Conservation (phyloP, 2,113 vertebrate species). For the Poeciliopsis prolifica region DNA sequence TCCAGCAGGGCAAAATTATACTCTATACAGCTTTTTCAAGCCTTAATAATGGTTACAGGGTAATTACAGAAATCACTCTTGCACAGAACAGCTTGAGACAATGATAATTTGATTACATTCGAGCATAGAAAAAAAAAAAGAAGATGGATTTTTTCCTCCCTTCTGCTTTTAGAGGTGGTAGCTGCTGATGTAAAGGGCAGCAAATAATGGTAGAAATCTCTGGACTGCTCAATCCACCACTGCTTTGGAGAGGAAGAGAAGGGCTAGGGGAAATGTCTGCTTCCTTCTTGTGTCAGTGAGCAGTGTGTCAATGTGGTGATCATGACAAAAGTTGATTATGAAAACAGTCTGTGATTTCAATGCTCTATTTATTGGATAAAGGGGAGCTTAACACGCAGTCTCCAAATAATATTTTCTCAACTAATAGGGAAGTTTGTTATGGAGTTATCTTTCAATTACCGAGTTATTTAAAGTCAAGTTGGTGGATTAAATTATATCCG, state of each 20-base stretch:
- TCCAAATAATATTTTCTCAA: constrained; percentile 29
- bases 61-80: constrained; percentile 44
- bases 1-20: constrained; percentile 10
- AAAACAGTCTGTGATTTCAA: constrained; percentile 33
- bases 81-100: constrained; percentile 12
- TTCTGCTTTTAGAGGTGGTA: constrained; percentile 45
- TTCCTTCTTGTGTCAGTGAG: constrained; percentile 10
- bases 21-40: constrained; percentile 15
- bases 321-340: constrained; percentile 51
- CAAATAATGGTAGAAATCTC: constrained; percentile 50
- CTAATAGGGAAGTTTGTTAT: constrained; percentile 37
- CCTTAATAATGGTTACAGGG: constrained; percentile 41
- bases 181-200: constrained; percentile 62
- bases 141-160: constrained; percentile 3
- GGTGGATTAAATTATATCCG: constrained; percentile 4
- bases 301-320: constrained; percentile 16
- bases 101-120: constrained; percentile 2
- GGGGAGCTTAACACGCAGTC: constrained; percentile 22
- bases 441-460: constrained; percentile 41
- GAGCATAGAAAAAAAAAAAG: constrained; percentile 6
- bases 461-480: constrained; percentile 5
- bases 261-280: constrained; percentile 49
- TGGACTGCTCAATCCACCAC: constrained; percentile 55
- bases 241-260: constrained; percentile 45
- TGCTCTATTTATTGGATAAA: constrained; percentile 48